Conservation (phyloP, 2,888 invertebrate species). For the Sycophila texana region DNA sequence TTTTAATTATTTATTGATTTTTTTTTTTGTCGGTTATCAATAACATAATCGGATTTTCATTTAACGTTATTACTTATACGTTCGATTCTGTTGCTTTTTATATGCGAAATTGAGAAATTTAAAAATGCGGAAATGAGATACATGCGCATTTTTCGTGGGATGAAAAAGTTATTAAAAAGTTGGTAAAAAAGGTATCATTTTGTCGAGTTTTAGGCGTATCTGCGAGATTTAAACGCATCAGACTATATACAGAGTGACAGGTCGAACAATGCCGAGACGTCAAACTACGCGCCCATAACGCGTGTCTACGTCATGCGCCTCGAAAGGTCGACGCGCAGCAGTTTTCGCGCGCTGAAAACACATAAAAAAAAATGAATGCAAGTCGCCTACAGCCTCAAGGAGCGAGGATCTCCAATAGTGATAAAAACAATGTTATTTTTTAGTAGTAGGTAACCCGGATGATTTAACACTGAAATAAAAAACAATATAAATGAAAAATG, state of each 20-base stretch:
- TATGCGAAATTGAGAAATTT: neutral
- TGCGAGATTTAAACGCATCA: neutral
- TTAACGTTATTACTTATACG: no score
- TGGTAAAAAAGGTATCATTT: neutral
- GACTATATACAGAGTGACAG: neutral
- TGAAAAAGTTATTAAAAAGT: neutral
- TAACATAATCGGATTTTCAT: no score
- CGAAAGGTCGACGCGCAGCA: neutral
- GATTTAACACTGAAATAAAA: conserved; percentile 10
- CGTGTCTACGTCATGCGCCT: neutral
- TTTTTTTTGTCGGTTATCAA: neutral
- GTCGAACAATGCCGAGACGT: neutral
- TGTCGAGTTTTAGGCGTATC: neutral
- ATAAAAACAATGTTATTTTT: conserved; percentile 52
- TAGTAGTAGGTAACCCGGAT: conserved; percentile 40
- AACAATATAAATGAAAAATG: conserved; percentile 1
- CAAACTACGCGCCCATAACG: neutral
- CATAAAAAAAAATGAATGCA: conserved; percentile 28
- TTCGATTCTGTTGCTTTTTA: no score
- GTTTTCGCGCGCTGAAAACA: neutral
- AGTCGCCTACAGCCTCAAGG: conserved; percentile 38
- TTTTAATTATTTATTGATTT: neutral
- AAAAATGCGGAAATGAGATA: neutral
- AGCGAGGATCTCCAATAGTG: conserved; percentile 31
- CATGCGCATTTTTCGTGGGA: no score